Conservation (phyloP, 2,797 vertebrate species). For the Ctenopoma multispine region DNA sequence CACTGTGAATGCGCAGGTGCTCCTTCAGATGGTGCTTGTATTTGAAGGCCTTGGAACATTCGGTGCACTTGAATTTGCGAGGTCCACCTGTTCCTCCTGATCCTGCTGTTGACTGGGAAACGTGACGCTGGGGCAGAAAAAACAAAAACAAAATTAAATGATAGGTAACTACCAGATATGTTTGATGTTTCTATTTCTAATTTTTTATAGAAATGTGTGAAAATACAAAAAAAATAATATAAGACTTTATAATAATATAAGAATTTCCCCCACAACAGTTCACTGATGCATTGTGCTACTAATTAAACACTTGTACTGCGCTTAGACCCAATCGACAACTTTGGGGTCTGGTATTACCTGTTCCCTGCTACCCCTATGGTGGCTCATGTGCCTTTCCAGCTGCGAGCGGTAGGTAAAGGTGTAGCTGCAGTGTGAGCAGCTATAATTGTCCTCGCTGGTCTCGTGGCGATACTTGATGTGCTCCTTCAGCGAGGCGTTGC, state of each 20-base stretch:
- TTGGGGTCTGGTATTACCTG: slow-evolving; percentile 82
- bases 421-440: slow-evolving; percentile 98
- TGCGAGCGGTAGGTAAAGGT: slow-evolving; percentile 98
- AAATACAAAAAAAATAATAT: too few species aligned
- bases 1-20: slow-evolving; percentile 98
- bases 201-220: too few species aligned
- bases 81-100: slow-evolving; percentile 87
- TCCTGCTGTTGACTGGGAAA: slow-evolving; percentile 89
- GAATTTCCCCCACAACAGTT: neutral
- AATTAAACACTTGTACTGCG: neutral
- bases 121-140: slow-evolving; percentile 86
- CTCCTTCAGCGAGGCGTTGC: slow-evolving; percentile 97
- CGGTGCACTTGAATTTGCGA: slow-evolving; percentile 98
- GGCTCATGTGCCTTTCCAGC: slow-evolving; percentile 98
- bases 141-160: neutral
- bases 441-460: slow-evolving; percentile 98
- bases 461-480: slow-evolving; percentile 99
- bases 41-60: slow-evolving; percentile 98
- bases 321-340: too few species aligned
- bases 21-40: slow-evolving; percentile 99
- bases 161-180: slow-evolving; percentile 1
- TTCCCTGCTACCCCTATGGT: slow-evolving; percentile 93
- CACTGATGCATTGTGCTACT: neutral
- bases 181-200: too few species aligned
- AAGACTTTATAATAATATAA: too few species aligned